These are phyloP conservation scores for Pseudomyrmex dendroicus DNA, from an alignment of 1,140 invertebrate species.

Conservation along the genomic window DNA sequence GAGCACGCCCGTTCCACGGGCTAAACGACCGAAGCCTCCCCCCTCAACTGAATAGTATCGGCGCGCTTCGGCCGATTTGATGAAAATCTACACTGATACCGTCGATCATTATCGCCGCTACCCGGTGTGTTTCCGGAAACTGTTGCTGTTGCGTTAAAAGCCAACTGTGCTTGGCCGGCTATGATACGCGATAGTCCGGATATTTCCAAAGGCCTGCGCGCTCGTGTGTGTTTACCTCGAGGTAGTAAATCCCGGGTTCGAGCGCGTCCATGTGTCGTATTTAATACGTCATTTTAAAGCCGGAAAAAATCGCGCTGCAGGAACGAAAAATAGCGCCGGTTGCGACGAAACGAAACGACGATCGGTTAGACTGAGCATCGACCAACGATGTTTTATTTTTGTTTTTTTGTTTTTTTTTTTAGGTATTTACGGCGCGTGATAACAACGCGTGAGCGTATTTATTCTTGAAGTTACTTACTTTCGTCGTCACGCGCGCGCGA, in stretches of 20 bases:
- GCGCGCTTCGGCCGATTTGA: slow-evolving; percentile 31
- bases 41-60: slow-evolving; percentile 17
- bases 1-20: slow-evolving; percentile 6
- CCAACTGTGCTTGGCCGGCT: not conserved
- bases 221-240: not conserved
- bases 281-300: slow-evolving; percentile 24
- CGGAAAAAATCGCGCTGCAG: not conserved
- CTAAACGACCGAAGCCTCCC: slow-evolving; percentile 2
- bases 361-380: not conserved
- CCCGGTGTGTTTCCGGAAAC: slow-evolving; percentile 26
- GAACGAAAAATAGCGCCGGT: not conserved
- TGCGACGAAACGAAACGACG: not conserved
- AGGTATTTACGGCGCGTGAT: not conserved
- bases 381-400: not conserved
- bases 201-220: not conserved
- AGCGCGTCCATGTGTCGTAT: not conserved
- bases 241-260: slow-evolving; percentile 30
- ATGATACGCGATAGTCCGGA: slow-evolving; percentile 1
- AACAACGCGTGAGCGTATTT: not conserved
- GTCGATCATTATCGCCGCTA: slow-evolving; percentile 49
- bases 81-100: slow-evolving; percentile 49
- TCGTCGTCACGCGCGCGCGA: not conserved
- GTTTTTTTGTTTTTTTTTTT: not conserved
- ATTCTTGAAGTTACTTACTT: not conserved
- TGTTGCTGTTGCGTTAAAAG: slow-evolving; percentile 20